Percentiles rank a stretch among this genome's conserved stretches.
These are phyloP conservation scores for Schizaphis graminum DNA, from an alignment of 2,888 invertebrate species.

Conservation along the genomic window DNA sequence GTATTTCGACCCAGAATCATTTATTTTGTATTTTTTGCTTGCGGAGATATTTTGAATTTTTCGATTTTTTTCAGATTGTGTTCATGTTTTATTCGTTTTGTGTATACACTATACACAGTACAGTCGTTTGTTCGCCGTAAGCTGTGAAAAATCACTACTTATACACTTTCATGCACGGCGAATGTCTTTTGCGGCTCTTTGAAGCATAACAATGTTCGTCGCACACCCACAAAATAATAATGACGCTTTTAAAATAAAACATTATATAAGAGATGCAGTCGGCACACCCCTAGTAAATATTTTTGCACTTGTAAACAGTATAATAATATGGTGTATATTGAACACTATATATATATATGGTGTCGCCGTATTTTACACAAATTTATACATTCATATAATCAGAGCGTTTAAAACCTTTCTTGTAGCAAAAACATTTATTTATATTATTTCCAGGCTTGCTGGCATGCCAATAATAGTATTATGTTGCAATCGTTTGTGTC, in stretches of 20 bases:
- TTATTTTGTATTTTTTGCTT: not conserved
- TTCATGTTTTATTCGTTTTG: not conserved
- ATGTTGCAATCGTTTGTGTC: not conserved
- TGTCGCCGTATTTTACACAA: not conserved
- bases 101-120: not conserved
- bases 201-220: not conserved
- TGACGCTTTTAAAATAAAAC: constrained; percentile 7
- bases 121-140: not conserved
- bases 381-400: not conserved
- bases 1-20: not conserved
- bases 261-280: not conserved
- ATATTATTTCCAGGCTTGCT: too few species aligned
- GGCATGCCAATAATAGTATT: not conserved
- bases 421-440: not conserved
- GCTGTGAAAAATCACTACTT: not conserved
- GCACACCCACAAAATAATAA: not conserved
- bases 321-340: not conserved
- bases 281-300: not conserved
- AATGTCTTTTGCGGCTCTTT: not conserved
- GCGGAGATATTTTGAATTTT: not conserved
- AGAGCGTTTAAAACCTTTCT: not conserved
- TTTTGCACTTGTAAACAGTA: not conserved
- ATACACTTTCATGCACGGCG: not conserved
- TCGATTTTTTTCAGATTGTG: not conserved
- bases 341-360: not conserved